These are phyloP conservation scores for Motacilla tschutschensis DNA, from an alignment of 2,113 vertebrate genomes.

Conservation along the genomic window DNA sequence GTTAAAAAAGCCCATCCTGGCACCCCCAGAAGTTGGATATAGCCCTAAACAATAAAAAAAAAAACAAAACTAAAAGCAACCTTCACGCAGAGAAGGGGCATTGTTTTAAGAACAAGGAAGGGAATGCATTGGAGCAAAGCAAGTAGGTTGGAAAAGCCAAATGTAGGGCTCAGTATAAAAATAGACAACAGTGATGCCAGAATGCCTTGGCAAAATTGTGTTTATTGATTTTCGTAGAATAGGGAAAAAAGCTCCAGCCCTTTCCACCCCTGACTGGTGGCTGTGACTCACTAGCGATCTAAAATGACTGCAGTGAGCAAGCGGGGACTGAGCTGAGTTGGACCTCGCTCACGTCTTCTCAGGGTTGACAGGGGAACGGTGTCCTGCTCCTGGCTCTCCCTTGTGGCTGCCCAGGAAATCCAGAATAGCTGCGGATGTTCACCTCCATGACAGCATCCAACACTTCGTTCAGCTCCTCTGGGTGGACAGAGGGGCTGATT, in stretches of 20 bases:
- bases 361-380: fast-evolving
- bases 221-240: constrained; percentile 14
- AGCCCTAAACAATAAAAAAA: not conserved
- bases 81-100: not conserved
- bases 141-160: constrained; percentile 10
- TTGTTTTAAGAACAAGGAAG: not conserved
- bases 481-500: not conserved
- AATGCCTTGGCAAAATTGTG: not conserved
- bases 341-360: not conserved
- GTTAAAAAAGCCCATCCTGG: constrained; percentile 26
- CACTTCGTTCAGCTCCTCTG: fast-evolving
- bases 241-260: not conserved
- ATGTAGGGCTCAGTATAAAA: not conserved
- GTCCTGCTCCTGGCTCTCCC: not conserved
- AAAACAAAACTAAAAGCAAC: not conserved
- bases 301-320: not conserved
- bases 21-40: not conserved
- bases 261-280: not conserved
- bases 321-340: not conserved
- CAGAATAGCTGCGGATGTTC: not conserved
- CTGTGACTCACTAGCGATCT: not conserved
- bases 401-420: not conserved
- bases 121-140: not conserved
- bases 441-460: not conserved
- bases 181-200: not conserved